Evolutionary conservation across 2,797 vertebrate species (phyloP), one percentile per base, ranked within the genome.

Genomic region (Gymnopithys bicolor): DNA sequence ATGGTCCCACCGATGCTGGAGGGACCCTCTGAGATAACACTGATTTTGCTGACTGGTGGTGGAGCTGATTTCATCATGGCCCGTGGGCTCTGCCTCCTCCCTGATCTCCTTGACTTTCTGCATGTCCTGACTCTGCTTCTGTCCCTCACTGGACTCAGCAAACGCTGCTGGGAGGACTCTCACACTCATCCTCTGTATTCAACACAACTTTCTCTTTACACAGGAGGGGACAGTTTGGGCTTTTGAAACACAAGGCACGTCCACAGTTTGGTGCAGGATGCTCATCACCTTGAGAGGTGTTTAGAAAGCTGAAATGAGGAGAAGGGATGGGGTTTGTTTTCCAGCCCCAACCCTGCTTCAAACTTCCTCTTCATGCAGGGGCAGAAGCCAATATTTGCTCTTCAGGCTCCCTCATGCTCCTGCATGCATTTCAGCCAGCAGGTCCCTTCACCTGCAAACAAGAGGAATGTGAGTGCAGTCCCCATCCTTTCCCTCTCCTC

Each of bases 401-500:
- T 89, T 41, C 45, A 37, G 84, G 78, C 78, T 89, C 49, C 32
- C 67, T 87, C 89, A 39, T 96, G 94, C 68, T 93, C 82, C 68
- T 43, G 94, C 95, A 92, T 68, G 95, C 71, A 64, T 96, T 92
- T 64, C 91, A 77, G 59, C 10, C 81, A 67, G 74, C 92, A 53
- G 68, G 62, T 7, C 77, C 59, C 69, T 52, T 15, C 0, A 0
- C 69, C 82, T 66, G 84, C 70, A 90, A 82, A 84, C 81, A 79
- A 16, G 11, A 55, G 62, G 24, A 62, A 73, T 52, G 59, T 0
- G 5, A 21, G 23, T 30, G 77, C 60, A 43, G 56, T 49, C 53
- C 64, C 45, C 0, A 0, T 52, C 39, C 62, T 48, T 51, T 58
- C 62, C 78, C 16, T 41, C 66, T 68, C 49, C 39, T 63, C 55